phyloP scores from a whole-genome alignment of 2,113 vertebrate species.

The Phalacrocorax pelagicus region DNA sequence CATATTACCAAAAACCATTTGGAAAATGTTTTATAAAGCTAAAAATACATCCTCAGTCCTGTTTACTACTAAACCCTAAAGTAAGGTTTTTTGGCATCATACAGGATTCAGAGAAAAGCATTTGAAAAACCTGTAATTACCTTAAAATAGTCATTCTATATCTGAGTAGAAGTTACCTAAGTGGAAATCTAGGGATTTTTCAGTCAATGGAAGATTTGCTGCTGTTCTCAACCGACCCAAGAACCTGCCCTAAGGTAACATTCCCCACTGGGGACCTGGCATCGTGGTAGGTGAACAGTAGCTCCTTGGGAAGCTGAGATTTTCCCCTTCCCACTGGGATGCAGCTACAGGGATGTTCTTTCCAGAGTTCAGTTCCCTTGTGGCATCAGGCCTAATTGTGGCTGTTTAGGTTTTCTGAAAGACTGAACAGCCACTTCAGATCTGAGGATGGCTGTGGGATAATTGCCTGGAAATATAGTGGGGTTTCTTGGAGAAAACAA shows the following conservation, averaged over 20 bases:
- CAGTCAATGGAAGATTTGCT: background rate
- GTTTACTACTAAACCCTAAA: background rate
- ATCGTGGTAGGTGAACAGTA: rapidly evolving
- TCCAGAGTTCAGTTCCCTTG: background rate
- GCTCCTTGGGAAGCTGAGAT: background rate
- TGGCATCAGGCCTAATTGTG: background rate
- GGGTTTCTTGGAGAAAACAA: background rate
- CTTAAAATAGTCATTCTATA: background rate
- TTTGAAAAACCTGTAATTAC: background rate
- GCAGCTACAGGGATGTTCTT: background rate
- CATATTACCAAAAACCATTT: background rate
- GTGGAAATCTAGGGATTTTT: background rate
- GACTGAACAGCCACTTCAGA: background rate
- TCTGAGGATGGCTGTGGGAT: background rate
- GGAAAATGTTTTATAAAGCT: background rate
- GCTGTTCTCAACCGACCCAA: background rate
- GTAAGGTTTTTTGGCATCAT: background rate
- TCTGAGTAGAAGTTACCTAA: background rate
- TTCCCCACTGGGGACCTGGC: background rate
- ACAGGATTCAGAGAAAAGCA: background rate
- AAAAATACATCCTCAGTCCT: background rate
- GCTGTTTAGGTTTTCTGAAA: background rate
- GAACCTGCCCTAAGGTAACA: background rate
- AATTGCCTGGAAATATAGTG: background rate
- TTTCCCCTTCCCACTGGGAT: background rate